Base-by-base conservation (phyloP, 2,113 vertebrate genomes). In the Hippocampus barbouri region DNA sequence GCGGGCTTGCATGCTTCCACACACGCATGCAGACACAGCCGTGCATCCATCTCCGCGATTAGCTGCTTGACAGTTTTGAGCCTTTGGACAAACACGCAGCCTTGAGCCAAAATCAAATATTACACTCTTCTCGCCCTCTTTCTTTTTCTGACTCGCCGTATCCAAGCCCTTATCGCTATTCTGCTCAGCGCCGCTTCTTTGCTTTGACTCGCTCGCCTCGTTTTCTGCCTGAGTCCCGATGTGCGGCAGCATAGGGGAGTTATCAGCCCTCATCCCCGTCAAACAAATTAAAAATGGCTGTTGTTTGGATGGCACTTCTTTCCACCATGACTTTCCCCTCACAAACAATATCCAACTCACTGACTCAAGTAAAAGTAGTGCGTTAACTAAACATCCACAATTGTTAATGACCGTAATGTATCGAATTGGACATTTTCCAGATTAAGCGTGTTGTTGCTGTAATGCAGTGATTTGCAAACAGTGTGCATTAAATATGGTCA, bases 71-170 rank as follows among this genome's bases (percentile, higher is more conserved):
- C 86, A 83, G 80, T 89, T 79, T 86, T 89, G 84, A 90, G 88
- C 88, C 82, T 87, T 90, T 89, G 81, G 81, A 89, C 86, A 89
- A 89, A 91, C 81, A 91, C 68, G 69, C 79, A 87, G 85, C 83
- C 90, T 89, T 82, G 82, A 91, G 89, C 84, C 82, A 81, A 81
- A 83, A 85, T 88, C 83, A 90, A 88, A 90, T 85, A 89, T 85
- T 82, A 81, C 88, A 59, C 82, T 82, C 78, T 87, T 71, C 78
- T 86, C 76, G 61, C 71, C 27, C 73, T 68, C 49, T 34, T 63
- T 61, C 49, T 71, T 71, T 73, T 77, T 70, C 60, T 34, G 14
- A 75, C 49, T 75, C 79, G 70, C 80, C 85, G 79, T 74, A 75
- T 80, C 79, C 59, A 40, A n/a, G 30, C 53, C 38, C 51, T 69